Evolutionary conservation across 2,113 vertebrate species (phyloP).

Genomic region (Pomatorhinus ruficollis): DNA sequence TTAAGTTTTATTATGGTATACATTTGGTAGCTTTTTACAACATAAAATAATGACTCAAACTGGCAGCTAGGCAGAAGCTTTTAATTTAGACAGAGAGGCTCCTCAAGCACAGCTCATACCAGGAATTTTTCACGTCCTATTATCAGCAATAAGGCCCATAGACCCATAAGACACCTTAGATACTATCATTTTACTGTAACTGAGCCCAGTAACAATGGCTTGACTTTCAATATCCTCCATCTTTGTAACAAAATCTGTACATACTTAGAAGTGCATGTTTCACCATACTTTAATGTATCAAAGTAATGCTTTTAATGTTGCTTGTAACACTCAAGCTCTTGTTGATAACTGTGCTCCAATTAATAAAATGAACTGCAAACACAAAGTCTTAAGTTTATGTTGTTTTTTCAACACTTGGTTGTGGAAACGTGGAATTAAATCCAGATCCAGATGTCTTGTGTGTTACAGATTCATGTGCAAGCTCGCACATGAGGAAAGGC

Average conservation of each 20-base stretch:
- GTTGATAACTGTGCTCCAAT: neutral
- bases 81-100: neutral
- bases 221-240: neutral
- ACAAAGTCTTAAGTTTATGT: neutral
- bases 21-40: neutral
- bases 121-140: neutral
- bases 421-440: conserved; percentile 35
- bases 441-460: conserved; percentile 13
- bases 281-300: neutral
- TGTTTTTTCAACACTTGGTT: neutral
- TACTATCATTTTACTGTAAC: neutral
- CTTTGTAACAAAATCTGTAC: neutral
- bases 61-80: neutral
- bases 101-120: neutral
- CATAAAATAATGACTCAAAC: neutral
- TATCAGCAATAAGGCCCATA: neutral
- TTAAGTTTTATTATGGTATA: neutral
- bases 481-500: conserved; percentile 25
- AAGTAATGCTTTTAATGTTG: neutral
- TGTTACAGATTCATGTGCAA: neutral
- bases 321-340: neutral
- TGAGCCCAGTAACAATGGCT: neutral
- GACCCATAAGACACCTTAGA: neutral
- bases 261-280: neutral
- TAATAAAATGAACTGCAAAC: conserved; percentile 30